Percentiles rank a stretch among this genome's conserved stretches.
phyloP scores from a whole-genome alignment of 2,113 vertebrate genomes.

The Cynopterus brachyotis region DNA sequence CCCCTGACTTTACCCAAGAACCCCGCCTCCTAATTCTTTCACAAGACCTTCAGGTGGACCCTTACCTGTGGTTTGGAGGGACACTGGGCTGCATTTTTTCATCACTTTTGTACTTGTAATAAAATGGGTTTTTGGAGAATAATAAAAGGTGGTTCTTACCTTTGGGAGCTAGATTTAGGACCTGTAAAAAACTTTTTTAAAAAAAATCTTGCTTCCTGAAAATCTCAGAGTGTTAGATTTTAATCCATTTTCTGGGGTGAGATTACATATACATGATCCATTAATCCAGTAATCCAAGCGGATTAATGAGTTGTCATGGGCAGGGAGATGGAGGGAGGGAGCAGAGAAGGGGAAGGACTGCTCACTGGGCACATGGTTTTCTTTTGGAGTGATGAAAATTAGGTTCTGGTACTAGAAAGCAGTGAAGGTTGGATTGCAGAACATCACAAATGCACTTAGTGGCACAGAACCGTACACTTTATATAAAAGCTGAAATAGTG shows the following conservation, averaged over 20 bases:
- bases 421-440: fast-evolving
- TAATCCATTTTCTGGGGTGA: background rate
- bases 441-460: background rate
- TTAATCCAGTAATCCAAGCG: background rate
- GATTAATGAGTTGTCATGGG: too few relatives aligned
- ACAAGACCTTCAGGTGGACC: background rate
- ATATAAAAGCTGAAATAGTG: too few relatives aligned
- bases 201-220: background rate
- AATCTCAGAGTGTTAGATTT: background rate
- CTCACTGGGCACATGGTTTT: background rate
- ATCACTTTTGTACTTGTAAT: too few relatives aligned
- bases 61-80: background rate
- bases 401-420: too few relatives aligned
- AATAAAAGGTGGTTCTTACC: background rate
- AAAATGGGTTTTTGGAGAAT: background rate
- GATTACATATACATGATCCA: background rate
- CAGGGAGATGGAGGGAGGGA: background rate
- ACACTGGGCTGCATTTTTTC: background rate
- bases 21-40: background rate
- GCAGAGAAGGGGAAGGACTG: background rate
- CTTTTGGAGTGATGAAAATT: background rate
- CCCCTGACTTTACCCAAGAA: background rate
- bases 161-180: background rate
- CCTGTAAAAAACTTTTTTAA: too few relatives aligned
- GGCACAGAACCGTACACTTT: background rate